Base-by-base conservation (phyloP, 1,140 invertebrate genomes). In the Lepidostoma basale region DNA sequence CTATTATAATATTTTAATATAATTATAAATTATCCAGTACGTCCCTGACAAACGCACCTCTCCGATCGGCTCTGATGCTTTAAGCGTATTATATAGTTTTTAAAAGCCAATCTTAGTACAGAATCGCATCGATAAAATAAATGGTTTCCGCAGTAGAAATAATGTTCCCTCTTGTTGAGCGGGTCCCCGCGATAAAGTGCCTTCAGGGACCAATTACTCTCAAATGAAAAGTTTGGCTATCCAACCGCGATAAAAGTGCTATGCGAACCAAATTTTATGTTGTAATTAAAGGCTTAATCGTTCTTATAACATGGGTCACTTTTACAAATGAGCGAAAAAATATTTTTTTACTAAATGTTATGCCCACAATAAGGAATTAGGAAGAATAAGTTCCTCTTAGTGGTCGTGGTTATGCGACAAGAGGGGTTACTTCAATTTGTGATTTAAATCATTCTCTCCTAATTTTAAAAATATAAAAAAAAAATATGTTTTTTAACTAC, bases 81-180 rank as follows among this genome's bases (percentile, higher is more conserved):
- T 49, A 23, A 49, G 45, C 45, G 22, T n/a, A n/a, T 23, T 49
- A 33, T 30, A 56, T 28, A 56, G 1, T 49, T 47, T 63, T 45
- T 16, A 47, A 22, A 42, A 23, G 28, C 58, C 44, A 62, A 62
- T 68, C 67, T 68, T 44, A 30, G n/a, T 47, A 16, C 30, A 16
- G 67, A 62, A 68, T 68, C 67, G 30, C 30, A 52, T 40, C 67
- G 67, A 62, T 68, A 60, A 62, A 68, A 68, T 68, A 62, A 68
- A 62, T 68, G 58, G 63, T 28, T 62, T 62, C 47, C 59, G 45
- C 25, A 44, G 40, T 62, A 40, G 58, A 68, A 62, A 45, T 68
- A 62, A 68, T 68, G 59, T 62, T 28, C 52, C 44, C 59, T 23
- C 56, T 60, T 30, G 33, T 60, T 58, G 58, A 62, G 59, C 47